Percentiles rank a stretch among this genome's conserved stretches.
Conservation (phyloP, 2,113 vertebrate species). For the Corythoichthys haematopterus region DNA sequence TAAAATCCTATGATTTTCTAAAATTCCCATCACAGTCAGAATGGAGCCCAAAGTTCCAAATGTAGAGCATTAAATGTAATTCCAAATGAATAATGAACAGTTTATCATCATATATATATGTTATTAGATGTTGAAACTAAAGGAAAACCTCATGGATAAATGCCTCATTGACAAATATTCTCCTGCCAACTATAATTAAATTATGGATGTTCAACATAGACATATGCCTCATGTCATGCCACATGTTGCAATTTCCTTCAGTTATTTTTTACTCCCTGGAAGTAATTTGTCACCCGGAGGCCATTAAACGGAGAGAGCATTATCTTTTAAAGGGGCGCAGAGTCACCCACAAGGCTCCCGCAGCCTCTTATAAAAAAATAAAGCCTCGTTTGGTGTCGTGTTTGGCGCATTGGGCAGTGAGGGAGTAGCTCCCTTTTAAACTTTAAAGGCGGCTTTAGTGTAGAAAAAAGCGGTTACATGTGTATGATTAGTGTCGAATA, state of each 20-base stretch:
- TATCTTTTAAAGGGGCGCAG: slow-evolving; percentile 76
- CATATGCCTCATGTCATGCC: slow-evolving; percentile 60
- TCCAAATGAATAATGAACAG: neutral
- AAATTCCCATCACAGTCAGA: neutral
- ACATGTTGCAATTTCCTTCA: slow-evolving; percentile 62
- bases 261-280: slow-evolving; percentile 63
- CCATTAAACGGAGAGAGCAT: slow-evolving; percentile 75
- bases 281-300: slow-evolving; percentile 77
- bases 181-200: slow-evolving; percentile 43
- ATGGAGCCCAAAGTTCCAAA: neutral
- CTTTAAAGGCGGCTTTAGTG: slow-evolving; percentile 44
- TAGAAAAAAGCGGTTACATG: slow-evolving; percentile 4
- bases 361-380: slow-evolving; percentile 74
- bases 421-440: slow-evolving; percentile 47
- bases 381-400: slow-evolving; percentile 66
- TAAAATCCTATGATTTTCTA: neutral
- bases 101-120: neutral
- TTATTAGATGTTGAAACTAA: neutral
- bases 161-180: slow-evolving; percentile 8
- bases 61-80: neutral
- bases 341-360: slow-evolving; percentile 71
- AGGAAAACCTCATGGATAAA: neutral
- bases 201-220: slow-evolving; percentile 58
- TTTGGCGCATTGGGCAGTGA: slow-evolving; percentile 56
- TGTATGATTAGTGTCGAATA: slow-evolving; percentile 15